Base-by-base conservation (phyloP, 2,113 vertebrate genomes). In the Empidonax traillii region DNA sequence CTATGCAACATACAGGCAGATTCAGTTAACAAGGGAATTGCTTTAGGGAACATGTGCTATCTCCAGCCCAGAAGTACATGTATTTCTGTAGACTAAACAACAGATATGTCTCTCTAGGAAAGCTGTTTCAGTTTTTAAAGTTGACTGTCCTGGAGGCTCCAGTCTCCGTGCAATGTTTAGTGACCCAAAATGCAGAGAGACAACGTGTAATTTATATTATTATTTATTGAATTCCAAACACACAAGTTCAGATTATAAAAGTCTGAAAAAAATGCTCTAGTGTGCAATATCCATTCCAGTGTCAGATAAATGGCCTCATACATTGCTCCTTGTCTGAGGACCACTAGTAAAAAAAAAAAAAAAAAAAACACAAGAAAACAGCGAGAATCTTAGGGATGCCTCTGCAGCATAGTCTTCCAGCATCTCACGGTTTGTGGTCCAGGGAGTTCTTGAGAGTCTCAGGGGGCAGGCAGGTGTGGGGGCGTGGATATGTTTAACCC, bases 181-280 rank as follows among this genome's bases (percentile, higher is more conserved):
- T 80, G 71, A 94, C 22, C 43, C 33, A 77, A 95, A 87, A 80
- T 58, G 41, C 51, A 65, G 15, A 53, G 81, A 69, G 76, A 49
- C 30, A 80, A 55, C 53, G 44, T 79, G 31, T 44, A 74, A 86
- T 88, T 84, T 86, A 3, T 92, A 47, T 92, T 69, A 76, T 94
- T 90, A 93, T 93, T 97, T 96, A 80, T 66, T 90, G 88, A 67
- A 90, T 80, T 69, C 59, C 76, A 92, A 65, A n/a, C 47, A 63
- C 59, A 30, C 35, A 67, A 94, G 72, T 95, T 87, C 5, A 6
- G 41, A 67, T 73, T 92, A 58, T 80, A 44, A 92, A 93, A 84
- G 59, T 47, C 75, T 71, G 33, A 69, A 90, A 94, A 94, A 90
- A 69, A 83, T 55, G 59, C 65, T 77, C 66, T 59, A 62, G 69